Evolutionary conservation across 1,140 invertebrate genomes (phyloP).

Genomic region (Zaprionus nigranus): DNA sequence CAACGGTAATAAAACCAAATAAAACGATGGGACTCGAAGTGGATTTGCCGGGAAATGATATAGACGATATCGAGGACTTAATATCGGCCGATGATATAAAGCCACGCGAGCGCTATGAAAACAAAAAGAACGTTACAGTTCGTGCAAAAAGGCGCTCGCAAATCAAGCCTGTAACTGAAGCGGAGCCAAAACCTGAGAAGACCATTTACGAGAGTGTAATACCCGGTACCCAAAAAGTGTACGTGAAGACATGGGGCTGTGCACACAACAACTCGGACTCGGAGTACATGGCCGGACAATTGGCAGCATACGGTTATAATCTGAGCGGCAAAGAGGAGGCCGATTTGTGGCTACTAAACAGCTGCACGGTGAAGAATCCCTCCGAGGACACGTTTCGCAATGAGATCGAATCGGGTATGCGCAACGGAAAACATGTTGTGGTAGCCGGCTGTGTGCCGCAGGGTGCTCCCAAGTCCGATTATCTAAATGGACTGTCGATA

Average conservation of each 20-base stretch:
- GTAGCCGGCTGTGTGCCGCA: conserved; percentile 99
- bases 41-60: conserved; percentile 62
- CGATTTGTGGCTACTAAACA: conserved; percentile 98
- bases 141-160: conserved; percentile 86
- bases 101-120: conserved; percentile 89
- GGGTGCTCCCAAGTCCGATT: conserved; percentile 90
- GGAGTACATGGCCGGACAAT: conserved; percentile 98
- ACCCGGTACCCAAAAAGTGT: conserved; percentile 96
- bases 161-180: conserved; percentile 41
- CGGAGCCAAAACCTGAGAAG: conserved; percentile 54
- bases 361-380: conserved; percentile 98
- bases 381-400: conserved; percentile 98
- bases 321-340: conserved; percentile 93
- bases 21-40: conserved; percentile 49
- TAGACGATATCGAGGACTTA: conserved; percentile 91
- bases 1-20: background rate
- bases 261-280: conserved; percentile 98
- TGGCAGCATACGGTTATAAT: conserved; percentile 94
- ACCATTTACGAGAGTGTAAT: conserved; percentile 87
- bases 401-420: conserved; percentile 92
- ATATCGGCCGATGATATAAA: conserved; percentile 91
- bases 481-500: conserved; percentile 92
- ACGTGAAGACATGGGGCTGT: conserved; percentile 99
- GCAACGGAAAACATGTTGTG: conserved; percentile 93
- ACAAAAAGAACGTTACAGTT: conserved; percentile 88